Evolutionary conservation across 2,113 vertebrate genomes (phyloP), one percentile per base, ranked within the genome.

Genomic region (Plecotus auritus): DNA sequence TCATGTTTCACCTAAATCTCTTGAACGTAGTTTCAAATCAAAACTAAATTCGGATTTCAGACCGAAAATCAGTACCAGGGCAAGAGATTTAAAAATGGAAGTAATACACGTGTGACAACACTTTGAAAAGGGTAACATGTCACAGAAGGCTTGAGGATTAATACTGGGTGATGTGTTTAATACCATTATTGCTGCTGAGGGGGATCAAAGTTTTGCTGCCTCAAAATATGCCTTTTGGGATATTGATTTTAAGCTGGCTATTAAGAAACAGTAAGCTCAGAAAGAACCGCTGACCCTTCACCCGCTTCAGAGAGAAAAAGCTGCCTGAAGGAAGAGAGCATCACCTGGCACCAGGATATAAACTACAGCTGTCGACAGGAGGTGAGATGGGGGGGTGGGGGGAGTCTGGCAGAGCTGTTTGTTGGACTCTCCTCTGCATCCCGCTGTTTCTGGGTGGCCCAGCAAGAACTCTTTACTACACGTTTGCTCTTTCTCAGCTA

Each of bases 1-100:
- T 70, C 37, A 81, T 72, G 30, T 87, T 96, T 93, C 56, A 90
- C 30, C 74, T 73, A 73, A 89, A 84, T 51, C 28, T 86, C 54
- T 28, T 42, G 4, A 77, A 59, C 49, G 26, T 2, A 56, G 56
- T 59, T 92, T 96, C 80, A 91, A 87, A 70, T 51, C 81, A 28
- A 97, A 77, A 88, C 5, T 67, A 89, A 72, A 59, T 45, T 84
- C 67, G n/a, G 47, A 54, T 83, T 94, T 49, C n/a, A 69, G 45
- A 49, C 16, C 76, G 51, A 28, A 85, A 91, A 91, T 90, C 51
- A 70, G 80, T 42, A 87, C n/a, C 51, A 54, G 2, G 30, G 37
- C 83, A 83, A 80, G 26, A 92, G 10, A 88, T 11, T 85, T 67
- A n/a, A 91, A 93, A 89, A 92, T 49, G 8, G 16, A 76, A 64